Base-by-base conservation (phyloP, 30 jellyfish, hydroid and myxozoan species). In the Clytia hemisphaerica region DNA sequence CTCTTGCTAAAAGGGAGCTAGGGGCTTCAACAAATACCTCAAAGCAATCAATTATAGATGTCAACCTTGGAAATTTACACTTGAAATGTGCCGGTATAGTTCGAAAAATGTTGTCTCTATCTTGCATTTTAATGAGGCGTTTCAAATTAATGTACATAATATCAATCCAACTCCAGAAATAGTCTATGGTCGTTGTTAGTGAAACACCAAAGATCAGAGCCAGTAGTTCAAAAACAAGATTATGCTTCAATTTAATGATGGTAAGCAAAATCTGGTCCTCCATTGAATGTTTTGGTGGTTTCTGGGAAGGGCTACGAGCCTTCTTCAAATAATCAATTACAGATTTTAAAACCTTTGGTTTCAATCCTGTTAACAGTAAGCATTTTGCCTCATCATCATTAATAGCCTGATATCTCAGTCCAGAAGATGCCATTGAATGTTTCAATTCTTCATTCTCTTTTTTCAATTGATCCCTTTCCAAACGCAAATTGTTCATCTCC, bases 11-110 rank as follows among this genome's bases (percentile, higher is more conserved):
- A 12, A 44, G 60, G 35, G 16, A 26, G 34, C 30, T 29, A 16
- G 85, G 93, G 18, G 82, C 35, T 37, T 78, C 93, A 2, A 78
- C 46, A 30, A 70, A 70, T 4, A 78, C 34, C 35, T 78, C 93
- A 44, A 78, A 78, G 37, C 66, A 78, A 44, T 78, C 86, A 28
- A 78, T 49, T 10, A 78, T 67, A 29, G 70, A 68, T 9, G 87
- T 78, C 16, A 77, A 65, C 30, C 91, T 51, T 49, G 91, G 84
- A 42, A 58, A 65, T 53, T 77, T 62, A 29, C 35, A 61, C 28
- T 54, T 68, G 4, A 79, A 79, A 47, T 53, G 45, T 66, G 77
- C 57, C 19, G 92, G 84, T 12, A 65, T n/a, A 36, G 69, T 66
- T 77, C 57, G 36, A 60, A 1, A 1, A 34, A 60, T 1, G 59